These are phyloP conservation scores for Agriotes lineatus DNA, from an alignment of 2,888 invertebrate species.

Conservation along the genomic window DNA sequence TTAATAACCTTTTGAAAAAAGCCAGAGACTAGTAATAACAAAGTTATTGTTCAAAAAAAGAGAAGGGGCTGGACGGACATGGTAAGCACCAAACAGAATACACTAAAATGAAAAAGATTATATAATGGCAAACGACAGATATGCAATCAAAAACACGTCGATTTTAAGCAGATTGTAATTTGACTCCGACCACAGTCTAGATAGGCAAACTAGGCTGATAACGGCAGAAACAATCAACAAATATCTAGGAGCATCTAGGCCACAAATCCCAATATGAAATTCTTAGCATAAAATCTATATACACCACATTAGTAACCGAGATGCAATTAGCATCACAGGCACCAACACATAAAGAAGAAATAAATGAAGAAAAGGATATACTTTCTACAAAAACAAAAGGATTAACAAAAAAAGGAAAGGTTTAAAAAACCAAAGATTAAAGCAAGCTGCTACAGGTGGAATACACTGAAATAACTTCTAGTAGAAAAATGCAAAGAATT, in stretches of 20 bases:
- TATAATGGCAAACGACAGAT: background rate
- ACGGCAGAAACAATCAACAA: background rate
- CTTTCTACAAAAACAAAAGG: constrained; percentile 5
- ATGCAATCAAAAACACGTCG: background rate
- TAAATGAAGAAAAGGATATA: constrained; percentile 1
- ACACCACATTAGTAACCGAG: background rate
- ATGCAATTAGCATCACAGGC: background rate
- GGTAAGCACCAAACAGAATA: background rate
- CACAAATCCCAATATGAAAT: background rate
- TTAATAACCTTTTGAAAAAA: too few relatives aligned
- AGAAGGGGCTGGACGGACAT: background rate
- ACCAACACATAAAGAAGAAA: background rate
- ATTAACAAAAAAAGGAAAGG: background rate
- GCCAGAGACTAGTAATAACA: too few relatives aligned
- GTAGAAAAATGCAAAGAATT: too few relatives aligned
- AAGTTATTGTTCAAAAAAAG: too few relatives aligned
- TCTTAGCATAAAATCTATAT: background rate
- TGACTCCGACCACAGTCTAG: background rate
- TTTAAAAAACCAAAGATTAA: background rate
- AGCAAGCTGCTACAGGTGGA: too few relatives aligned
- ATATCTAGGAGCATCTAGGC: background rate
- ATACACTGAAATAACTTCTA: too few relatives aligned
- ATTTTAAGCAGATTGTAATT: background rate
- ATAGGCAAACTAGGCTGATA: background rate
- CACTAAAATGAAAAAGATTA: background rate